phyloP scores from a whole-genome alignment of 2,797 vertebrate species.

The Vireo griseus region DNA sequence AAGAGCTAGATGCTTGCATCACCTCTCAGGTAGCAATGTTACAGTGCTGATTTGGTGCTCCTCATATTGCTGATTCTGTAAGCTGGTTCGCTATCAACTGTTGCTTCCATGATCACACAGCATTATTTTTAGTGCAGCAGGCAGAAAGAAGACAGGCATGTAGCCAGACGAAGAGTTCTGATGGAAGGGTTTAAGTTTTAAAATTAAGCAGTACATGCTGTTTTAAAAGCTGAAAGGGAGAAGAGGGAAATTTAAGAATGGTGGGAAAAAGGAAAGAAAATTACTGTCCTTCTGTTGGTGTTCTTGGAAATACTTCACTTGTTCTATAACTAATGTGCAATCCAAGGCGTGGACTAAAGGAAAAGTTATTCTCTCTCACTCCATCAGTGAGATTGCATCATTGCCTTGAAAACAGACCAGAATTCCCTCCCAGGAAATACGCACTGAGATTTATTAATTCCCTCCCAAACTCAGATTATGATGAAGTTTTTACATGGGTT shows the following conservation, averaged over 20 bases:
- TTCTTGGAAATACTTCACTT: slow-evolving; percentile 22
- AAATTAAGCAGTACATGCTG: background rate
- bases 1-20: background rate
- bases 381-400: slow-evolving; percentile 38
- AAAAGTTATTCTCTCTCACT: slow-evolving; percentile 8
- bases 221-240: background rate
- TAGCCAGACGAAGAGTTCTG: background rate
- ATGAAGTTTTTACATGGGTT: slow-evolving; percentile 14
- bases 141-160: background rate
- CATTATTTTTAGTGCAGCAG: background rate
- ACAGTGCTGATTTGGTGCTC: background rate
- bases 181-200: background rate
- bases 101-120: background rate
- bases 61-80: background rate
- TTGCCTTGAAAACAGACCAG: slow-evolving; percentile 12
- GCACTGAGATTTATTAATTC: slow-evolving; percentile 38
- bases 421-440: slow-evolving; percentile 18
- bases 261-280: slow-evolving; percentile 3
- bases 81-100: background rate
- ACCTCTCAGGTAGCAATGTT: background rate
- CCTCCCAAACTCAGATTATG: slow-evolving; percentile 6
- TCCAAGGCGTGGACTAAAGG: background rate
- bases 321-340: background rate
- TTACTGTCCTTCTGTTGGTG: background rate
- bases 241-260: background rate